Percentiles rank a stretch among this genome's conserved stretches.
phyloP scores from a whole-genome alignment of 1,140 invertebrate genomes.

The Archegozetes longisetosus region DNA sequence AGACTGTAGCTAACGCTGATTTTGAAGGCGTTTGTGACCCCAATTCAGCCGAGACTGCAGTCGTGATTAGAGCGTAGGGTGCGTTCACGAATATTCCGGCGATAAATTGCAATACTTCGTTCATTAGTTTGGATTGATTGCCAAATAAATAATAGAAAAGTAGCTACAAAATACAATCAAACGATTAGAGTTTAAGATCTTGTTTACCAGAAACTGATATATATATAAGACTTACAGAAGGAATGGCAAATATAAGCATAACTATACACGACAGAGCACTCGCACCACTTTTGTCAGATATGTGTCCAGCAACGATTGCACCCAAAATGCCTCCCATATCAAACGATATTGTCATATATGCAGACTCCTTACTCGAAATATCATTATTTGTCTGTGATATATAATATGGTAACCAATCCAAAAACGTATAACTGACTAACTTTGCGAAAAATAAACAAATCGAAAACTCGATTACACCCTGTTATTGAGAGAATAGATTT shows the following conservation, averaged over 20 bases:
- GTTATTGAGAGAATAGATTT: not conserved
- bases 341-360: constrained; percentile 70
- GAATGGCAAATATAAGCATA: constrained; percentile 65
- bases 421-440: constrained; percentile 86
- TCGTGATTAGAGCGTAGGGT: constrained; percentile 89
- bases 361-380: constrained; percentile 40
- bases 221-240: constrained; percentile 40
- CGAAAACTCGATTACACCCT: constrained; percentile 78
- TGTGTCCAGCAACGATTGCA: constrained; percentile 63
- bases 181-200: not conserved
- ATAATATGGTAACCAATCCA: constrained; percentile 88
- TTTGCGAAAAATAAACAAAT: constrained; percentile 87
- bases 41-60: constrained; percentile 80
- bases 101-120: constrained; percentile 29
- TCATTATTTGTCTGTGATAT: constrained; percentile 18
- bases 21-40: constrained; percentile 65
- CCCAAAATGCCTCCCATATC: constrained; percentile 76
- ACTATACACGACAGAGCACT: constrained; percentile 63
- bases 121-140: constrained; percentile 39
- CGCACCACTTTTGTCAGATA: constrained; percentile 64
- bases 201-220: no score
- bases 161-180: constrained; percentile 1
- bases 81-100: constrained; percentile 75
- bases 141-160: constrained; percentile 58
- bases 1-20: constrained; percentile 79